Base-by-base conservation (phyloP, 2,113 vertebrate species). In the Phylloscopus trochiloides region DNA sequence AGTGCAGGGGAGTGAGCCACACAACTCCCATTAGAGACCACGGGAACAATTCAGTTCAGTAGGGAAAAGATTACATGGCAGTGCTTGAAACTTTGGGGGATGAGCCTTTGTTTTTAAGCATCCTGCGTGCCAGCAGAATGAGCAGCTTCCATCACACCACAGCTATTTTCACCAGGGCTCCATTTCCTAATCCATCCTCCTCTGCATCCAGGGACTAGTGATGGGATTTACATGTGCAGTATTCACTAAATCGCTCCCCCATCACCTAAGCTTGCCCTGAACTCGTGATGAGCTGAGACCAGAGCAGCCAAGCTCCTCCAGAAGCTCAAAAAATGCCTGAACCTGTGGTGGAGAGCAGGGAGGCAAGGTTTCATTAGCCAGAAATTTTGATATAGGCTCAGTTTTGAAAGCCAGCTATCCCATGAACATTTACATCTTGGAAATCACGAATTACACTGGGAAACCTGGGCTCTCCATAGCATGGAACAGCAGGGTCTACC, bases 21-120 rank as follows among this genome's bases (percentile, higher is more conserved):
- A 95, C 92, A 95, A 94, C 80, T 90, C 90, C 94, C 92, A 95
- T 96, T 91, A 91, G 66, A 90, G 89, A 88, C 91, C 76, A 76
- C 14, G 1, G 96, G 96, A 92, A 77, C 86, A 90, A 92, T 92
- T 95, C 85, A 76, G 3, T 75, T 63, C 81, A 13, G 8, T 3
- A 3, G 86, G 62, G 90, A 65, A 91, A 90, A 91, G 94, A 95
- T 91, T 93, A 91, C 71, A 76, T 0, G 51, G 86, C 10, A 8
- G 62, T 19, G 61, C 58, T 28, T 26, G 75, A 50, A 92, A 92
- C 90, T 86, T 95, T 61, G 80, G 78, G 92, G 90, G 61, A 71
- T 7, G 1, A 45, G 55, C 61, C 29, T 88, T 96, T 94, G 86
- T 80, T 96, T 91, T 62, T 25, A 47, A 81, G 91, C 34, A 34